Evolutionary conservation across 2,797 vertebrate genomes (phyloP), one percentile per base, ranked within the genome.

Genomic region (Microchirus variegatus): DNA sequence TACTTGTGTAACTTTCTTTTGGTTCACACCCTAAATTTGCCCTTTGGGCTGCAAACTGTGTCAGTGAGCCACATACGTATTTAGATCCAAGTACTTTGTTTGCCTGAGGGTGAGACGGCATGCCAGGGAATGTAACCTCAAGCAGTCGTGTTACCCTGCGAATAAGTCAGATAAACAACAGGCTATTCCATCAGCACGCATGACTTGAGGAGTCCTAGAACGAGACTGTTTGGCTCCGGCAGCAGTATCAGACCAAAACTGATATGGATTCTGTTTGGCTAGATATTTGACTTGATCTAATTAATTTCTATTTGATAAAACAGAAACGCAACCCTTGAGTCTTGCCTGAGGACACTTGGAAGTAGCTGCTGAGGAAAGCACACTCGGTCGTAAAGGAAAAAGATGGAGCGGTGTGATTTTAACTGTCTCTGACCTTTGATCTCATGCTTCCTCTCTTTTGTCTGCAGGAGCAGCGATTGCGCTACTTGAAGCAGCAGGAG

Each of bases 381-480:
- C 10, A 35, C n/a, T n/a, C n/a, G n/a, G n/a, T n/a, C n/a, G n/a
- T n/a, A n/a, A n/a, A n/a, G n/a, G n/a, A n/a, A n/a, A n/a, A n/a
- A n/a, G n/a, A n/a, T n/a, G n/a, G 14, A 10, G 11, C 17, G 44
- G 36, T 50, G 5, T 76, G 42, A 54, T 14, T 62, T 52, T 43
- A 9, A 54, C 43, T 15, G 15, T 62, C 1, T 37, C 9, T 73
- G 47, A 40, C 42, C 31, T 63, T 58, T 65, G 18, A 44, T 41
- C 15, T n/a, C 3, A 1, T 42, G 18, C 35, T 55, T 57, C 5
- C 18, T 26, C n/a, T 41, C 17, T 53, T 50, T 26, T 49, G 12
- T 64, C 8, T 55, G 7, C 67, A 99, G 98, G 97, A 99, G 49
- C 98, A 99, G 81, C 94, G 97, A 1, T 85, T 99, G 72, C 96